Conservation (phyloP, 2,113 vertebrate species). For the Lepisosteus osseus region DNA sequence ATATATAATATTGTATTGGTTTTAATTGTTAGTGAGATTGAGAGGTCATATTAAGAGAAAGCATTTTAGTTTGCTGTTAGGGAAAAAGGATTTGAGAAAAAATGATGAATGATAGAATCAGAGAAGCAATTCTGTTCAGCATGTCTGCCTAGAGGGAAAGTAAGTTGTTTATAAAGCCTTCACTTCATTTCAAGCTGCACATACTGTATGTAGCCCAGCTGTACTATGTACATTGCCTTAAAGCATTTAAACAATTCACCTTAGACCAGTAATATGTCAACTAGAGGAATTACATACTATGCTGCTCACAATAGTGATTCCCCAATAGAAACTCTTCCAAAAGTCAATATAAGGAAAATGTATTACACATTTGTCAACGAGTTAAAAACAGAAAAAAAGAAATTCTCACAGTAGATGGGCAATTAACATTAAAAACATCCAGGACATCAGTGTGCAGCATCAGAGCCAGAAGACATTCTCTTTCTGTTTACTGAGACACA, state of each 20-base stretch:
- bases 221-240: not conserved
- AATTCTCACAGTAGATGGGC: slow-evolving; percentile 30
- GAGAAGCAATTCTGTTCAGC: slow-evolving; percentile 34
- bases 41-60: not conserved
- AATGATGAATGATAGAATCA: slow-evolving; percentile 34
- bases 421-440: slow-evolving; percentile 31
- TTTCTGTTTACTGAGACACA: slow-evolving; percentile 6
- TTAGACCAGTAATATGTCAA: slow-evolving; percentile 14
- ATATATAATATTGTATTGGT: not conserved
- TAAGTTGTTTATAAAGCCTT: slow-evolving; percentile 29
- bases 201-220: slow-evolving; percentile 12
- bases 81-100: slow-evolving; percentile 30
- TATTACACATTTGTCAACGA: slow-evolving; percentile 29
- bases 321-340: slow-evolving; percentile 25
- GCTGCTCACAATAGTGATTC: slow-evolving; percentile 7
- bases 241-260: slow-evolving; percentile 16
- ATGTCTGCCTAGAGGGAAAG: slow-evolving; percentile 27
- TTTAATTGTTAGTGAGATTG: not conserved
- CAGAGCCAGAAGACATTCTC: not conserved
- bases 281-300: slow-evolving; percentile 17
- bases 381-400: slow-evolving; percentile 28
- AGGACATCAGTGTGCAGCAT: not conserved
- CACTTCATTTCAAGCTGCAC: slow-evolving; percentile 22
- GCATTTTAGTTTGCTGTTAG: slow-evolving; percentile 1
- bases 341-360: slow-evolving; percentile 17